Conservation (phyloP, 2,888 invertebrate genomes). For the Catotricha subobsoleta region DNA sequence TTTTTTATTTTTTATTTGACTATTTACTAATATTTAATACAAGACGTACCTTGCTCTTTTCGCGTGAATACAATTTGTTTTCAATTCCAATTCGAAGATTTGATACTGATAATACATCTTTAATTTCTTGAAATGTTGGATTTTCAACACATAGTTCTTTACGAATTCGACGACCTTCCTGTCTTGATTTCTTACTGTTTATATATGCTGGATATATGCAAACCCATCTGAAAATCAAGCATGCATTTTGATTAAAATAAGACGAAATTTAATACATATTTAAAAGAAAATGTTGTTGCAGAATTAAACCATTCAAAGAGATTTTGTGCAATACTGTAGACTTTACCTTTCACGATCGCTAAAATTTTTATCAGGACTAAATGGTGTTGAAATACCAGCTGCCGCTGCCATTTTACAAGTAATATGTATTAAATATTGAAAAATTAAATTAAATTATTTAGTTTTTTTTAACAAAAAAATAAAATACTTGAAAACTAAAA, state of each 20-base stretch:
- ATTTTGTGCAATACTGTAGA: not conserved
- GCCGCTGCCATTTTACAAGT: conserved; percentile 24
- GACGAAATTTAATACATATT: not conserved
- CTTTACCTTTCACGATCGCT: conserved; percentile 56
- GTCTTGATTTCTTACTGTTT: conserved; percentile 79
- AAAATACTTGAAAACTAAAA: too few relatives aligned
- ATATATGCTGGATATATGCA: conserved; percentile 94
- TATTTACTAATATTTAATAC: too few relatives aligned
- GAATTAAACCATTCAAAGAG: not conserved
- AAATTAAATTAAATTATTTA: too few relatives aligned
- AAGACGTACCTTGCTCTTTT: conserved; percentile 53
- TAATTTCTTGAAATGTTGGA: conserved; percentile 87
- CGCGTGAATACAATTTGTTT: conserved; percentile 80
- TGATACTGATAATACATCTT: conserved; percentile 72
- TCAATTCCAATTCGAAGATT: conserved; percentile 78
- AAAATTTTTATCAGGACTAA: conserved; percentile 60
- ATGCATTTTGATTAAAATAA: not conserved
- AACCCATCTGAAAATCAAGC: conserved; percentile 54
- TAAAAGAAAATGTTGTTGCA: not conserved
- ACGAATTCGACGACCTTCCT: conserved; percentile 71
- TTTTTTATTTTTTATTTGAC: not conserved
- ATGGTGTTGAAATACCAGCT: conserved; percentile 36
- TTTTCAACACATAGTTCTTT: conserved; percentile 83
- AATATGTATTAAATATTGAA: too few relatives aligned
- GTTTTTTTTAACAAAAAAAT: too few relatives aligned